Conservation (phyloP, 2,113 vertebrate genomes). For the Antechinus flavipes region DNA sequence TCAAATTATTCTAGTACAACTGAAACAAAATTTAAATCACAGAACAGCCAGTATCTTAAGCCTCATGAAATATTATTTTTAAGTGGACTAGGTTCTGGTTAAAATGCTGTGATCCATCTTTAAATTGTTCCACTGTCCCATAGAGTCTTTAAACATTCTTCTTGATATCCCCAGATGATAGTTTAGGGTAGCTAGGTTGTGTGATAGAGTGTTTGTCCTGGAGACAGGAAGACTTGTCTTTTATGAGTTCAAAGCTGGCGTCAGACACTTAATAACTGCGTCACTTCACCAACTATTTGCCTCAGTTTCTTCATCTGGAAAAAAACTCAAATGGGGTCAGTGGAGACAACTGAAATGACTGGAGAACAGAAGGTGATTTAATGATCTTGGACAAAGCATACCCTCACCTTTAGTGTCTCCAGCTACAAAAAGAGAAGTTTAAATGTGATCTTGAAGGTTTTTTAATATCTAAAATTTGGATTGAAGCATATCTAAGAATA, state of each 20-base stretch:
- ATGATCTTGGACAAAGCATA: not conserved
- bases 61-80: not conserved
- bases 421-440: not conserved
- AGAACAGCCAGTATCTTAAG: not conserved
- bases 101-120: constrained; percentile 32
- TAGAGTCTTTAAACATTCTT: constrained; percentile 48
- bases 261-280: not conserved
- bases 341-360: not conserved
- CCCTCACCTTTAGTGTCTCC: not conserved
- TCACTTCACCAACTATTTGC: not conserved
- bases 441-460: not conserved
- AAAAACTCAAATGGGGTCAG: not conserved
- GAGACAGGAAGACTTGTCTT: not conserved
- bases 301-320: not conserved
- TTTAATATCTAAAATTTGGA: constrained; percentile 52
- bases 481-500: constrained; percentile 15
- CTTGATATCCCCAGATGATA: not conserved
- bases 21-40: not conserved
- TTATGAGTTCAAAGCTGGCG: not conserved
- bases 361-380: not conserved
- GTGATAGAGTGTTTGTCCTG: not conserved
- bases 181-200: not conserved
- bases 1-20: not conserved
- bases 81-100: constrained; percentile 18
- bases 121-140: not conserved